Evolutionary conservation across 2,797 vertebrate species (phyloP).

Genomic region (Valencia hispanica): DNA sequence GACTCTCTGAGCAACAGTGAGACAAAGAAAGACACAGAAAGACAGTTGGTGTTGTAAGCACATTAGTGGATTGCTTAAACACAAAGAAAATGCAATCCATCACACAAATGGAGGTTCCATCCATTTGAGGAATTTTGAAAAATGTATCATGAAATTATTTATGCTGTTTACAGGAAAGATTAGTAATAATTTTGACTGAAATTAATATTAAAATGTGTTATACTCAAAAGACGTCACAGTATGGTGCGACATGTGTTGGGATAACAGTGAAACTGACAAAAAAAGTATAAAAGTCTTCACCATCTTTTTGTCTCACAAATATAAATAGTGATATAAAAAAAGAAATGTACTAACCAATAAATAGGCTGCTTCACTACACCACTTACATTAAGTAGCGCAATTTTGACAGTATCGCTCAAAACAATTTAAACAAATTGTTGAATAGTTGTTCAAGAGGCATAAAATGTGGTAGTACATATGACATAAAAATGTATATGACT

Average conservation of each 20-base stretch:
- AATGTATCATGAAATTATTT: neutral
- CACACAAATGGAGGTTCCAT: slow-evolving; percentile 1
- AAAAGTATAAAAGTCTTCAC: neutral
- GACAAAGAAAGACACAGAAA: slow-evolving; percentile 23
- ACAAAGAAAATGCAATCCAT: slow-evolving; percentile 9
- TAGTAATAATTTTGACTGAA: neutral
- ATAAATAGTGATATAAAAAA: neutral
- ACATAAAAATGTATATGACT: too few species aligned
- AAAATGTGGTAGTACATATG: too few species aligned
- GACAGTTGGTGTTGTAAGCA: slow-evolving; percentile 22
- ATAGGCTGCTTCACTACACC: neutral
- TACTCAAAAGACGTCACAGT: neutral
- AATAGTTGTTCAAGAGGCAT: too few species aligned
- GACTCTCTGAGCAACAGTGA: slow-evolving; percentile 48
- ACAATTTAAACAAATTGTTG: too few species aligned
- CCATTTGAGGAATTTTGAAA: too few species aligned
- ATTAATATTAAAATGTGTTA: neutral
- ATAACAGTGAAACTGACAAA: neutral
- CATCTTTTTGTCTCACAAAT: neutral
- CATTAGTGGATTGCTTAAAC: slow-evolving; percentile 33
- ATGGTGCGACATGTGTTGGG: neutral
- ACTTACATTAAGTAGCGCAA: neutral
- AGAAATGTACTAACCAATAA: neutral
- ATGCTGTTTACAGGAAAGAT: neutral
- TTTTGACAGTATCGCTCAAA: neutral